These are phyloP conservation scores for Podabrus alpinus DNA, from an alignment of 2,888 invertebrate genomes.

Conservation along the genomic window DNA sequence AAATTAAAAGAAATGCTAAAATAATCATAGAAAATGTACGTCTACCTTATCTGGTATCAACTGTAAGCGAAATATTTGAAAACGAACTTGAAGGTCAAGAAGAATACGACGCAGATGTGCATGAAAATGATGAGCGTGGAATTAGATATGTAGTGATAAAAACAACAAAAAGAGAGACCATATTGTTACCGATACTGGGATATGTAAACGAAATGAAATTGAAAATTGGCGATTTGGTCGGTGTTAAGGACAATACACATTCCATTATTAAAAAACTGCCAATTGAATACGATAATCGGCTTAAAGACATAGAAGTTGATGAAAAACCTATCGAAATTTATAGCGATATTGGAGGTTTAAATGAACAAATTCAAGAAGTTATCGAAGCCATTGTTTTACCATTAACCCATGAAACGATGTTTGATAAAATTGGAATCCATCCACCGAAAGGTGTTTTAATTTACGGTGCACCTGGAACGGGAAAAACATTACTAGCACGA, in stretches of 20 bases:
- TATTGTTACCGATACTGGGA: neutral
- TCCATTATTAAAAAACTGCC: neutral
- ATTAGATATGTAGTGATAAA: neutral
- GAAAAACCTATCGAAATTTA: slow-evolving; percentile 99
- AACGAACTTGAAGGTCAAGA: neutral
- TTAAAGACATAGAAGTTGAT: slow-evolving; percentile 73
- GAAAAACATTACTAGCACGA: slow-evolving; percentile 93
- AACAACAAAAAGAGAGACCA: neutral
- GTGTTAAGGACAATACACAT: neutral
- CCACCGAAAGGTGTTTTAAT: slow-evolving; percentile 94
- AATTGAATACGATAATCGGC: fast-evolving
- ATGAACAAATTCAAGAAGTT: slow-evolving; percentile 97
- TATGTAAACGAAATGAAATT: neutral
- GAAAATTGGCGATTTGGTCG: neutral
- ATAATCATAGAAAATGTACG: neutral
- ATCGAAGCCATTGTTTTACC: slow-evolving; percentile 99
- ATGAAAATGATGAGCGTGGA: neutral
- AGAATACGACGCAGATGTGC: neutral
- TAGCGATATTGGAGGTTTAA: slow-evolving; percentile 98
- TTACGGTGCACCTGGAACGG: slow-evolving; percentile 93
- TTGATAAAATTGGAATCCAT: slow-evolving; percentile 96
- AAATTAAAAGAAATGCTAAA: neutral
- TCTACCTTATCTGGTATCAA: neutral
- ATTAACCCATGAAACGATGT: slow-evolving; percentile 99
- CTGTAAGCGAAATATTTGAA: neutral